These are phyloP conservation scores for Grammomys surdaster DNA, from an alignment of 2,113 vertebrate genomes.

Conservation along the genomic window DNA sequence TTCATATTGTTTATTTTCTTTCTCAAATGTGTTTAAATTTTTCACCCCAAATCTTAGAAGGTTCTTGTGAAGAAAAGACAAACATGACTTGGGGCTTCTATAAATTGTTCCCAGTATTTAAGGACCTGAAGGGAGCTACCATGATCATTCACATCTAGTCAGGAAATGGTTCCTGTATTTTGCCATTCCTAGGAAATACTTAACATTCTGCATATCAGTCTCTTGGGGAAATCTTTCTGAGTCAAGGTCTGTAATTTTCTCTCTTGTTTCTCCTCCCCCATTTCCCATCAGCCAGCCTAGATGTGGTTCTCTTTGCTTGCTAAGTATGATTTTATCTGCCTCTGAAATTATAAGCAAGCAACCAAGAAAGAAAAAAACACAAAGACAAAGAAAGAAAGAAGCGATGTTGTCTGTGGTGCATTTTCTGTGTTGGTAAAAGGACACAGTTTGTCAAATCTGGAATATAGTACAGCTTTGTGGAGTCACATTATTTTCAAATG, in stretches of 20 bases:
- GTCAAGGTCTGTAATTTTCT: background rate
- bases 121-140: background rate
- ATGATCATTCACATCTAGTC: background rate
- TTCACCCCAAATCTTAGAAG: background rate
- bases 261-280: background rate
- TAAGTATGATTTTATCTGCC: conserved; percentile 70
- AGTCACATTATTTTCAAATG: conserved; percentile 65
- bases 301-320: conserved; percentile 28
- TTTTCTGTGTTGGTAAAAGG: background rate
- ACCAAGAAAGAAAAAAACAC: background rate
- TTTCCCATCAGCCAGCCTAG: conserved; percentile 14
- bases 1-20: background rate
- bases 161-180: conserved; percentile 31
- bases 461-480: background rate
- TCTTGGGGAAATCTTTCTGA: background rate
- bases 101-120: background rate
- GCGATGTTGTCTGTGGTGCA: background rate
- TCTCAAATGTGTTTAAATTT: conserved; percentile 22
- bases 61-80: background rate
- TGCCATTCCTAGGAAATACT: conserved; percentile 23
- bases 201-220: background rate
- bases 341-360: conserved; percentile 14
- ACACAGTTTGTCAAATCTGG: conserved; percentile 13
- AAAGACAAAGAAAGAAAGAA: background rate
- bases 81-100: background rate